Base-by-base conservation (phyloP, 2,113 vertebrate species). In the Oreochromis spilurus region DNA sequence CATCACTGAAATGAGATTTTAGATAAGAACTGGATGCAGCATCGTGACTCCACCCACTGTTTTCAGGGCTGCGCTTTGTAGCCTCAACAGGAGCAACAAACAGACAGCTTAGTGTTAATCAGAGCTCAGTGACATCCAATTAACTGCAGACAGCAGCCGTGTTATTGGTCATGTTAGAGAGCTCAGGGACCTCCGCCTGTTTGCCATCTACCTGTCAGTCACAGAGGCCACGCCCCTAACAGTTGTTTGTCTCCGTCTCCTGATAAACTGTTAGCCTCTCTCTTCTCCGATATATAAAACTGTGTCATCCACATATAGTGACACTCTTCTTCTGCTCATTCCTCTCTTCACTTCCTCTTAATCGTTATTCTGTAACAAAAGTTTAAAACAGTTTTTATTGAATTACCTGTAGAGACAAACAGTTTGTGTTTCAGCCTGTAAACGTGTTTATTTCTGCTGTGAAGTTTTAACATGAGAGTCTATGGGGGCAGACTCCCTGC, bases 401-500 rank as follows among this genome's bases (percentile, higher is more conserved):
- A 17, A 3, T 1, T 17, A 45, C 8, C 38, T 9, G 4, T 6
- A 16, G 65, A 70, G 65, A 43, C 21, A 24, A 14, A 13, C 60
- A 3, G 19, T n/a, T 7, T 21, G 17, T 65, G 60, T 19, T 4
- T 65, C 58, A 13, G 60, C 12, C 12, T 24, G n/a, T 8, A 19
- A 52, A 52, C 36, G 3, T 36, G 36, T 36, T 36, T 36, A 36
- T 8, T 36, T 36, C 34, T 36, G 34, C 34, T 36, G 34, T 38
- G 4, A 38, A 38, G 50, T 50, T 19, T 17, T 52, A 67, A 40
- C 19, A 12, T 2, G 55, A 29, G 26, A 2, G 19, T 65, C 60
- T 40, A 0, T 24, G n/a, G 11, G 19, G n/a, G 13, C 7, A 3
- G 62, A 14, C 7, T 21, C 4, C 4, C 62, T 40, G 62, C 19